These are phyloP conservation scores for Natrix natrix DNA, from an alignment of 2,797 vertebrate species.

Conservation along the genomic window DNA sequence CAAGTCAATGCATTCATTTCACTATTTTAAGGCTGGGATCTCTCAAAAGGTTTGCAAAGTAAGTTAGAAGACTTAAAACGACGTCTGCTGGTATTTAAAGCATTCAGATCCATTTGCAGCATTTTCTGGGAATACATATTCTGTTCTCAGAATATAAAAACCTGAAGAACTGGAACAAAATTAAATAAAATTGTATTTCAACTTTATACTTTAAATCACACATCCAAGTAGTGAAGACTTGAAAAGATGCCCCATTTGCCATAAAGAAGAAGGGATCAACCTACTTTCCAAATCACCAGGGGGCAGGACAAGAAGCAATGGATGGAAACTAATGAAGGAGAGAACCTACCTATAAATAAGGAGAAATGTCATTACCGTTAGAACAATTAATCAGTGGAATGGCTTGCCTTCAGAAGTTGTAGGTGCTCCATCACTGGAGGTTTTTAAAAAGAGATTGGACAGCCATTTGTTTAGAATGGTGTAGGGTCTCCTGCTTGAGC, in stretches of 20 bases:
- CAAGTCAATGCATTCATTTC: background rate
- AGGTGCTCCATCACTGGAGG: background rate
- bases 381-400: background rate
- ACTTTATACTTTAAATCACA: background rate
- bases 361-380: background rate
- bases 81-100: background rate
- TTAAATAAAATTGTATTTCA: slow-evolving; percentile 32
- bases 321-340: background rate
- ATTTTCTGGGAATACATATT: background rate
- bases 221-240: background rate
- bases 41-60: slow-evolving; percentile 40
- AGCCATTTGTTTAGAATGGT: background rate
- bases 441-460: background rate
- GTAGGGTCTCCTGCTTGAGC: background rate
- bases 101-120: slow-evolving; percentile 2
- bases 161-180: background rate
- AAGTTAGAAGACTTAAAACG: background rate
- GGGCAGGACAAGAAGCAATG: background rate
- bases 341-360: background rate
- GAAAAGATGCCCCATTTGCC: background rate
- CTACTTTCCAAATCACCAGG: background rate
- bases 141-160: slow-evolving; percentile 39
- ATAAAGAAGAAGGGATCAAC: background rate
- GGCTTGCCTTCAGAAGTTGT: background rate
- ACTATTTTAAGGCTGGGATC: background rate